Evolutionary conservation across 2,797 vertebrate species (phyloP).

Genomic region (Squalus acanthias): DNA sequence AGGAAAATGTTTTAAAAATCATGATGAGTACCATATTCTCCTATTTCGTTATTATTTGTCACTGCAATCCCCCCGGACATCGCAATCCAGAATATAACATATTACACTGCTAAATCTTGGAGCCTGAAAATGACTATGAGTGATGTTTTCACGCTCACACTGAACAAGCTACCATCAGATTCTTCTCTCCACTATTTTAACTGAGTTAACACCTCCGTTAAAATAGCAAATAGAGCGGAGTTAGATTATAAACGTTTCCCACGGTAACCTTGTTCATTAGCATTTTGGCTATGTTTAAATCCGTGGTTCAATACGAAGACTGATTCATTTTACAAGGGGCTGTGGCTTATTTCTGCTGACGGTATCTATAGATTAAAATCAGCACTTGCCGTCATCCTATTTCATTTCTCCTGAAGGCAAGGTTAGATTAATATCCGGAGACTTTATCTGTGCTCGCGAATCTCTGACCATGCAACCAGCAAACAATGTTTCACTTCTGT

Average conservation of each 20-base stretch:
- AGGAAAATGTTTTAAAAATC: background rate
- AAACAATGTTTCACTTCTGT: background rate
- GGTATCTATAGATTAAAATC: background rate
- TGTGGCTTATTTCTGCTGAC: background rate
- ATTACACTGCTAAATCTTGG: background rate
- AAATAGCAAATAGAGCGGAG: background rate
- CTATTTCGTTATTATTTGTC: background rate
- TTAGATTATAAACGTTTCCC: background rate
- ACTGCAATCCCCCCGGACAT: background rate
- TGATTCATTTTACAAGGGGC: background rate
- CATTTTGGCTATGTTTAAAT: background rate
- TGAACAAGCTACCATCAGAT: background rate
- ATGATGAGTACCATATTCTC: background rate
- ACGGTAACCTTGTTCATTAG: background rate
- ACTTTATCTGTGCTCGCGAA: background rate
- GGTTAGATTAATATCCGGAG: background rate
- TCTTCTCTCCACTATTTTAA: background rate
- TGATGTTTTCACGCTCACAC: background rate
- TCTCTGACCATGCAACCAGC: background rate
- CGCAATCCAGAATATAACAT: background rate
- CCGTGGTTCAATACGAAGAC: background rate
- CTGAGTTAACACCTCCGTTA: background rate
- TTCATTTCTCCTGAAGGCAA: conserved; percentile 3
- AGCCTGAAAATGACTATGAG: background rate
- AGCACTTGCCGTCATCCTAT: background rate